Evolutionary conservation across 2,888 invertebrate species (phyloP).

Genomic region (Palloptera scutellata): DNA sequence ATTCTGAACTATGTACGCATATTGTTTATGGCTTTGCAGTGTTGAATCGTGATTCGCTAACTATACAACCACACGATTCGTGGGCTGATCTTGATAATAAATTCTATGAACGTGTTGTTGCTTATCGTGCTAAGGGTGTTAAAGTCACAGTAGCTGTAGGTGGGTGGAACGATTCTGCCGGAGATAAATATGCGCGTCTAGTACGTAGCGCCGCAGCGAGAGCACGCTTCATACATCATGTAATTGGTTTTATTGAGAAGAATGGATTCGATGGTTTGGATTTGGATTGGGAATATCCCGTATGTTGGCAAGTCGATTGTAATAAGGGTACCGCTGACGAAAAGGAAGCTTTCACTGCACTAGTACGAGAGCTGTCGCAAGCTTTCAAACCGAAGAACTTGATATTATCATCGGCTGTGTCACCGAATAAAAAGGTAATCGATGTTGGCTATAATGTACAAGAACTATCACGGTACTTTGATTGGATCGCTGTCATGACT

Average conservation of each 20-base stretch:
- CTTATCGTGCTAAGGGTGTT: conserved; percentile 74
- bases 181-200: conserved; percentile 85
- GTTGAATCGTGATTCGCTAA: conserved; percentile 75
- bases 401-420: conserved; percentile 83
- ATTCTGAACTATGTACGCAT: conserved; percentile 87
- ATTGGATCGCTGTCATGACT: conserved; percentile 92
- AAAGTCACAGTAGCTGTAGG: conserved; percentile 89
- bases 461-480: conserved; percentile 76
- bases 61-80: conserved; percentile 85
- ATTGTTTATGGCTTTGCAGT: conserved; percentile 93
- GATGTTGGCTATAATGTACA: conserved; percentile 87
- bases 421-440: conserved; percentile 83
- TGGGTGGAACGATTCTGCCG: conserved; percentile 94
- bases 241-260: conserved; percentile 78
- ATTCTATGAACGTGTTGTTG: conserved; percentile 87
- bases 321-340: conserved; percentile 83
- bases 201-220: conserved; percentile 78
- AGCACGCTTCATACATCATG: conserved; percentile 77
- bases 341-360: conserved; percentile 78
- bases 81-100: conserved; percentile 92
- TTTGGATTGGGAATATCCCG: conserved; percentile 94
- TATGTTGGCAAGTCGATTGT: conserved; percentile 90
- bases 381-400: conserved; percentile 77
- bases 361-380: conserved; percentile 77
- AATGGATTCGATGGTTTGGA: conserved; percentile 90